Evolutionary conservation across 2,888 invertebrate species (phyloP), one percentile per base, ranked within the genome.

Genomic region (Epirrhoe tristata): DNA sequence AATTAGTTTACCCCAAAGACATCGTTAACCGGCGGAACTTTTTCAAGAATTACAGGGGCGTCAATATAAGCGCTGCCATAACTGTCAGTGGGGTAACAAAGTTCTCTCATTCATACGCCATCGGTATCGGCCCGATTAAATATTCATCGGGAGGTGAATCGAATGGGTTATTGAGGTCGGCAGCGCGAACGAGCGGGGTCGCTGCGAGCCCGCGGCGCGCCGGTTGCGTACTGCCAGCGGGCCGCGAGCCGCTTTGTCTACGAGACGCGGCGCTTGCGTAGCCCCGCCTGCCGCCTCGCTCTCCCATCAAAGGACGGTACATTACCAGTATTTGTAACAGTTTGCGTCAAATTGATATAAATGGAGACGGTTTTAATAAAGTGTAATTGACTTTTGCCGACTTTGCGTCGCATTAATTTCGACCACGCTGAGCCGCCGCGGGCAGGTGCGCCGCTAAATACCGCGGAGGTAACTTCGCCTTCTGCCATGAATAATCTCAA

Each of bases 291-390:
- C 60, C 64, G 67, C 91, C 91, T 91, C 88, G 86, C 85, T 81
- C 83, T 88, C 87, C 82, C 86, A 89, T 89, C 87, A 91, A 91
- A 92, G 89, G 90, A 91, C 90, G 87, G 90, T 90, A 92, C 92
- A 92, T 93, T 91, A 88, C 91, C 91, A 93, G 93, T 93, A 93
- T 93, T 93, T 93, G 93, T 93, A 93, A 92, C 93, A 92, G 92
- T 93, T 93, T 93, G 92, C 91, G 90, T 93, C 93, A 93, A 93
- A 93, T 93, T 93, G 93, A 93, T 93, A 93, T 93, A 93, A 93
- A 93, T 93, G 92, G 91, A 92, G 93, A 92, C 88, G 92, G 91
- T 92, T 93, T 93, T 93, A 93, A 93, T 93, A 93, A 93, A 93
- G 91, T 93, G 91, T 93, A 93, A 93, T 93, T 93, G 93, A 93